A percentile compares a stretch with the other conserved stretches of the same genome.
These are phyloP conservation scores for Stigmatopora argus DNA, from an alignment of 2,113 vertebrate species.

Conservation along the genomic window DNA sequence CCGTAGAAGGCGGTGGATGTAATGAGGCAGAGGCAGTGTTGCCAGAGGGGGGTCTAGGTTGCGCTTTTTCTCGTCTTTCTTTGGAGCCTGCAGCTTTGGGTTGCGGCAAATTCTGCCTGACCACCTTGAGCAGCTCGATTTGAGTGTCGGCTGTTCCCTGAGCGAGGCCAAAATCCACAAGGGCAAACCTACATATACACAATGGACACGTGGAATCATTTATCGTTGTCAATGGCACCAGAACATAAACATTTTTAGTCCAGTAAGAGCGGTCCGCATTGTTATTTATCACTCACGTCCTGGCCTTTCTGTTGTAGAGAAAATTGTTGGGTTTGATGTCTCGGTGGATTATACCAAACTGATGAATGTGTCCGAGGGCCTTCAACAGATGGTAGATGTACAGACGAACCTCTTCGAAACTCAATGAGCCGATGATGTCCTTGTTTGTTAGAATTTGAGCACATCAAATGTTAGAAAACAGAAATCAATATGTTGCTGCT, in stretches of 20 bases:
- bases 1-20: conserved; percentile 28
- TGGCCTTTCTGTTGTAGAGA: conserved; percentile 77
- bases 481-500: neutral
- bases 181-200: conserved; percentile 75
- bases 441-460: conserved; percentile 50
- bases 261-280: neutral
- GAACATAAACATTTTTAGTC: no score
- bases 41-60: conserved; percentile 19
- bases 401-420: conserved; percentile 85
- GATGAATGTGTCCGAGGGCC: conserved; percentile 88
- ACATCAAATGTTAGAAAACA: neutral
- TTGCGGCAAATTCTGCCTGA: conserved; percentile 67
- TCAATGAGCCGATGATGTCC: conserved; percentile 85
- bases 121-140: conserved; percentile 88
- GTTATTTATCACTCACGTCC: conserved; percentile 73
- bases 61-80: conserved; percentile 65
- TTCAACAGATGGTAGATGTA: conserved; percentile 92
- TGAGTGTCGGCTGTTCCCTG: conserved; percentile 89
- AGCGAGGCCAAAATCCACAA: conserved; percentile 96
- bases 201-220: neutral
- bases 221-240: no score
- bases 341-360: conserved; percentile 94
- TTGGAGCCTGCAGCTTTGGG: conserved; percentile 76
- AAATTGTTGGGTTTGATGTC: conserved; percentile 90
- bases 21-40: conserved; percentile 48